Conservation (phyloP, 2,113 vertebrate species). For the Hippocampus barbouri region DNA sequence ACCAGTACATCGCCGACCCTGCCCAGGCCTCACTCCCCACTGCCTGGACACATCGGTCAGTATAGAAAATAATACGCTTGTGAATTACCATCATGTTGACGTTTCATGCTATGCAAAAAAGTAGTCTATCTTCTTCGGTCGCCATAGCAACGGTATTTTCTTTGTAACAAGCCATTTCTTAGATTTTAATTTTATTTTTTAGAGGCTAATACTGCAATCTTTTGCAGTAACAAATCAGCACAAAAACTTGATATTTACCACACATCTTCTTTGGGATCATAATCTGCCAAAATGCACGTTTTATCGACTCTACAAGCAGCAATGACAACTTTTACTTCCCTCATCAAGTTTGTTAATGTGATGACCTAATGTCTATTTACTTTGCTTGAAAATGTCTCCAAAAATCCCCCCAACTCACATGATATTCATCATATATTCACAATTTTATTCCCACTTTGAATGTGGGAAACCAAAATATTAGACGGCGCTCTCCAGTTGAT, state of each 20-base stretch:
- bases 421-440: too few species aligned
- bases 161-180: background rate
- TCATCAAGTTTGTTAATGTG: too few species aligned
- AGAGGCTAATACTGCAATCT: background rate
- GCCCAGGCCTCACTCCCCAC: slow-evolving; percentile 86
- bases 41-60: slow-evolving; percentile 87
- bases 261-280: background rate
- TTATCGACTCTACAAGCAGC: too few species aligned
- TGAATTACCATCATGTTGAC: background rate
- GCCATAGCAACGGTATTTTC: background rate
- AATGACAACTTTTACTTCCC: too few species aligned
- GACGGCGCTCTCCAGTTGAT: too few species aligned
- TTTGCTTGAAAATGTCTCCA: too few species aligned
- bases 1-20: slow-evolving; percentile 88
- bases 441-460: too few species aligned
- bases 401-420: too few species aligned
- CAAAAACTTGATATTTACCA: background rate
- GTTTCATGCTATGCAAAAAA: background rate
- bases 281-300: background rate
- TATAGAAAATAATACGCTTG: background rate
- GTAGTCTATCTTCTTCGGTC: too few species aligned
- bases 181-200: background rate
- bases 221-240: background rate
- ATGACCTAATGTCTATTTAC: too few species aligned
- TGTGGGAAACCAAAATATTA: too few species aligned